phyloP scores from a whole-genome alignment of 2,888 invertebrate species.

The Metallyticus violacea region DNA sequence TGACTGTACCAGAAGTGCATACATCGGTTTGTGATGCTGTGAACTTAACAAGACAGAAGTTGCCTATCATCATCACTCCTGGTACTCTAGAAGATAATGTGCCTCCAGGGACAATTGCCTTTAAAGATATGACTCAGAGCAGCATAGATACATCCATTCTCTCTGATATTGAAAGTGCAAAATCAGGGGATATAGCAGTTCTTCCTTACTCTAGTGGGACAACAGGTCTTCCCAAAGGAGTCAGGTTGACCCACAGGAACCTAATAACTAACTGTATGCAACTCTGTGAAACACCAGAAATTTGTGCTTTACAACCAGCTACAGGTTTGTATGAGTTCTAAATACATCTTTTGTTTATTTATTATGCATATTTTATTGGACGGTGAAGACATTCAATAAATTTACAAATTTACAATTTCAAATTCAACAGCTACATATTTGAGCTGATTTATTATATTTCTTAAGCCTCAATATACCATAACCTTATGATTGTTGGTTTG shows the following conservation, averaged over 20 bases:
- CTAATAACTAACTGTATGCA: conserved; percentile 49
- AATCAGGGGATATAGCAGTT: conserved; percentile 55
- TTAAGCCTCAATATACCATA: no score
- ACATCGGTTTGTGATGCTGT: conserved; percentile 38
- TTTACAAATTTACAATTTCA: no score
- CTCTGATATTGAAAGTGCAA: conserved; percentile 35
- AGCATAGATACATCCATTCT: neutral
- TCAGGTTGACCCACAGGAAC: conserved; percentile 61
- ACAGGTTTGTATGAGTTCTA: neutral
- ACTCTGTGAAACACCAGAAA: conserved; percentile 43
- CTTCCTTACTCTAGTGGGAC: conserved; percentile 85
- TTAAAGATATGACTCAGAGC: neutral
- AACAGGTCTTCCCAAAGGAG: conserved; percentile 78
- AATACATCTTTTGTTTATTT: no score
- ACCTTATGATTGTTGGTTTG: no score
- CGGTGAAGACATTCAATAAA: no score
- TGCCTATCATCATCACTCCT: neutral
- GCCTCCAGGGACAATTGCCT: neutral
- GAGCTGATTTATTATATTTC: no score
- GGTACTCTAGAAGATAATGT: neutral
- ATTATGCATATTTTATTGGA: no score
- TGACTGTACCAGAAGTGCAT: conserved; percentile 58
- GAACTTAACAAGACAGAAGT: neutral
- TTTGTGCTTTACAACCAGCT: neutral
- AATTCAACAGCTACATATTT: no score